Evolutionary conservation across 1,140 invertebrate genomes (phyloP).

Genomic region (Zaprionus kolodkinae): DNA sequence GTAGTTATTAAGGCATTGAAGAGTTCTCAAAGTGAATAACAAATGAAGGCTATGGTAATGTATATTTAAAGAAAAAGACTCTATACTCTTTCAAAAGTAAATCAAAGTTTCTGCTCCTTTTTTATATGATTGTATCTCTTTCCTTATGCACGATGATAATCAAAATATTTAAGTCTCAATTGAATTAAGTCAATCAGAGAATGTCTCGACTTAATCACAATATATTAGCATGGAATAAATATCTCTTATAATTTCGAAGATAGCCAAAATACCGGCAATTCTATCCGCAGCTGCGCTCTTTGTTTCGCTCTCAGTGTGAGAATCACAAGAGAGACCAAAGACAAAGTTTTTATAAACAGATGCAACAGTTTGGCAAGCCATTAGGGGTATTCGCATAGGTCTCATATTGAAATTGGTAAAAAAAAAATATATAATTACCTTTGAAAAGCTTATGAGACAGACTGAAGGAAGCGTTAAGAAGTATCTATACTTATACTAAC

Average conservation of each 20-base stretch:
- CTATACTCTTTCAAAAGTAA: conserved; percentile 18
- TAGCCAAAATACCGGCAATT: conserved; percentile 12
- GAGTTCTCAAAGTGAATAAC: background rate
- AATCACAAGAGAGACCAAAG: background rate
- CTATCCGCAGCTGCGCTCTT: conserved; percentile 32
- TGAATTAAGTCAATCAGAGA: conserved; percentile 1
- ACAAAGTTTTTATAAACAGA: conserved; percentile 27
- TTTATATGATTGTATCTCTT: background rate
- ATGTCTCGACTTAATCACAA: conserved; percentile 1
- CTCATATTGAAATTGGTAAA: background rate
- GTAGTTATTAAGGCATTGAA: background rate
- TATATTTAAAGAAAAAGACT: background rate
- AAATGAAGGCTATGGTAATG: background rate
- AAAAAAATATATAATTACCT: too few species aligned
- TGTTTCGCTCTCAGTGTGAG: background rate
- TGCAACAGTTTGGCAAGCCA: conserved; percentile 35
- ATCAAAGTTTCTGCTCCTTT: conserved; percentile 7
- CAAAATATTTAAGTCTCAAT: conserved; percentile 19
- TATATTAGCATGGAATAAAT: background rate
- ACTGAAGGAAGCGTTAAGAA: too few species aligned
- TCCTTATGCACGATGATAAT: background rate
- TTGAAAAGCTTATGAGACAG: too few species aligned
- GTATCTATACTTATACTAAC: too few species aligned
- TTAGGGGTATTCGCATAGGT: background rate
- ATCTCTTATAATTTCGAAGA: conserved; percentile 11